These are phyloP conservation scores for Pyrgilauda ruficollis DNA, from an alignment of 2,113 vertebrate genomes.

Conservation along the genomic window DNA sequence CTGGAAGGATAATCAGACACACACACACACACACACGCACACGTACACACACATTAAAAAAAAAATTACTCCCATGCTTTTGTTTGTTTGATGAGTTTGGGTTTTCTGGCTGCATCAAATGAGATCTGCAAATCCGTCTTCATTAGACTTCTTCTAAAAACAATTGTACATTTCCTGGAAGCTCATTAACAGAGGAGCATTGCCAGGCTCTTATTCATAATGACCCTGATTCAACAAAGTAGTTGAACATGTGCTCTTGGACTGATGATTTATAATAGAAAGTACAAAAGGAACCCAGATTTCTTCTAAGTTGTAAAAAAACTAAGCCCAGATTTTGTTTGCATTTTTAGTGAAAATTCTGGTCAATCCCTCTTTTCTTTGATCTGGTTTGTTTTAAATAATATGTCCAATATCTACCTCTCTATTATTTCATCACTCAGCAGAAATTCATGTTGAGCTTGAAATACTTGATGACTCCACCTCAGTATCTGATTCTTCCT, in stretches of 20 bases:
- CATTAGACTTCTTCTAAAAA: slow-evolving; percentile 73
- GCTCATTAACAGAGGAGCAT: slow-evolving; percentile 68
- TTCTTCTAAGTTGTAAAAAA: background rate
- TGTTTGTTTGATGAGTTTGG: slow-evolving; percentile 68
- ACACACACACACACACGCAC: no score
- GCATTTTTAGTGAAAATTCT: background rate
- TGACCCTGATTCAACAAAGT: slow-evolving; percentile 37
- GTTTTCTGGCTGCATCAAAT: slow-evolving; percentile 68
- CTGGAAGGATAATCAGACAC: slow-evolving; percentile 62
- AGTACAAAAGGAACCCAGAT: background rate
- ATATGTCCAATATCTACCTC: background rate
- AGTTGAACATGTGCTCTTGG: slow-evolving; percentile 27
- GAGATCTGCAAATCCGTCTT: slow-evolving; percentile 74
- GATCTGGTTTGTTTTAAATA: background rate
- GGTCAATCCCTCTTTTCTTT: background rate
- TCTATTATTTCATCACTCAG: background rate
- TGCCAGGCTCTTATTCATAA: slow-evolving; percentile 66
- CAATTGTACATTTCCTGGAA: slow-evolving; percentile 68
- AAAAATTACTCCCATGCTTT: slow-evolving; percentile 45
- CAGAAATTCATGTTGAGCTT: background rate
- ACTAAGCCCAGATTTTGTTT: background rate
- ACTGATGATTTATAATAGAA: background rate
- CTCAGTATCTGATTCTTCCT: background rate
- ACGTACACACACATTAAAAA: no score
- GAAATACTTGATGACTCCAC: background rate